Conservation (phyloP, 1,140 invertebrate genomes). For the Meloidogyne floridensis region DNA sequence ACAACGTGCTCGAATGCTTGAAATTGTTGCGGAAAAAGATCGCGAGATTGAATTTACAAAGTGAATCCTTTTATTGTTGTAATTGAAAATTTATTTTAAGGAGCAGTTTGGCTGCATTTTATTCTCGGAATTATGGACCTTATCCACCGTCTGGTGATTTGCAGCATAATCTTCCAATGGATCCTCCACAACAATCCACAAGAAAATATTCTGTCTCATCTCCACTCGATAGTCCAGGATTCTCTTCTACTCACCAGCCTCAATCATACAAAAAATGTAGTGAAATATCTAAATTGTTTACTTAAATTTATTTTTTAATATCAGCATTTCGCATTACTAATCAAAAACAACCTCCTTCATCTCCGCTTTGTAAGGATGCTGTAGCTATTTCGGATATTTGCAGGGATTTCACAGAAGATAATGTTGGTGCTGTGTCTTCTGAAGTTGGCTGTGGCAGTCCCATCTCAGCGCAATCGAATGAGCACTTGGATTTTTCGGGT, state of each 20-base stretch:
- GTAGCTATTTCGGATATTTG: not conserved
- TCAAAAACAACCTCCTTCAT: not conserved
- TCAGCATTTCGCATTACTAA: not conserved
- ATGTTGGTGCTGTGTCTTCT: not conserved
- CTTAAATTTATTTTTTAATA: not conserved
- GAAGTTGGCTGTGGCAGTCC: not conserved
- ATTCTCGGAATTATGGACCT: conserved; percentile 19
- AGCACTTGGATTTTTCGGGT: conserved; percentile 16
- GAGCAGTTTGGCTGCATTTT: conserved; percentile 38
- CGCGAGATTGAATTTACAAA: conserved; percentile 49
- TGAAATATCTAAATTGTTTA: too few relatives aligned
- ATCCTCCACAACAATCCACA: conserved; percentile 45
- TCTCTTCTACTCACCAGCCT: not conserved
- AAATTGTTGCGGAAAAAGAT: conserved; percentile 53
- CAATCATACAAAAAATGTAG: not conserved
- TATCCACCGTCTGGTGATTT: not conserved
- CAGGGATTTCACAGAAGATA: not conserved
- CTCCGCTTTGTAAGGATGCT: not conserved
- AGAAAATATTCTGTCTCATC: not conserved
- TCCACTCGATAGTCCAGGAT: not conserved
- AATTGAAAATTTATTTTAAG: conserved; percentile 11
- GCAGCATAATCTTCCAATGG: conserved; percentile 36
- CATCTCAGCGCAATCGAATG: not conserved
- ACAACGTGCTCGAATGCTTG: conserved; percentile 42
- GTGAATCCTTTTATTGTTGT: conserved; percentile 13